Base-by-base conservation (phyloP, 2,888 invertebrate species). In the Acleris cristana region DNA sequence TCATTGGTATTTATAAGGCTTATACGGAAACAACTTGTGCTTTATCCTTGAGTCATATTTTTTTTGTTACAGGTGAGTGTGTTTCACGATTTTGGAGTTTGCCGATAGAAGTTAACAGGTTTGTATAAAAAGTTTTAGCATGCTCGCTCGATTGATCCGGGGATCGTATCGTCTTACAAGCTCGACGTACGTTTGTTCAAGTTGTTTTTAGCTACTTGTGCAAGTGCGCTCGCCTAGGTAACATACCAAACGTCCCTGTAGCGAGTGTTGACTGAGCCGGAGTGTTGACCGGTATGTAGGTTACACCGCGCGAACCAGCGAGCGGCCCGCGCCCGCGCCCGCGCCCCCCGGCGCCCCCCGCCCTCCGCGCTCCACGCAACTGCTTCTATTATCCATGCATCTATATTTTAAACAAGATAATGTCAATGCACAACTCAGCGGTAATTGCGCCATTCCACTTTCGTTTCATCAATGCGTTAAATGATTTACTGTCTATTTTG, bases 271-370 rank as follows among this genome's bases (percentile, higher is more conserved):
- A 92, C 92, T 92, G 92, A 87, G 90, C 80, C 91, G 92, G 92
- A 92, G 92, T 92, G 92, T 89, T 92, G 92, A 92, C 92, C 92
- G 92, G 92, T 88, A 92, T 92, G 88, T 92, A 91, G 92, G 92
- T 92, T 91, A 92, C 89, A 83, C 85, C 77, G 89, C 90, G 86
- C 90, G 86, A 87, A 87, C 87, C 85, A 81, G 80, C 86, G 82
- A 81, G 74, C 80, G 34, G 74, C 81, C 72, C 80, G 71, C 73
- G 34, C 64, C 73, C 67, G 76, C 64, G 73, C 73, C 65, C 73
- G 72, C 74, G 72, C 76, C 71, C 78, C 79, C 40, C 44, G 44
- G 0, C 60, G 81, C 70, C 78, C 73, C 67, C 76, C 62, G 73
- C 73, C 76, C 74, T 67, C 65, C 73, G 72, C 74, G 72, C 76